phyloP scores from a whole-genome alignment of 2,797 vertebrate species.

The Melanotaenia maccullochi region DNA sequence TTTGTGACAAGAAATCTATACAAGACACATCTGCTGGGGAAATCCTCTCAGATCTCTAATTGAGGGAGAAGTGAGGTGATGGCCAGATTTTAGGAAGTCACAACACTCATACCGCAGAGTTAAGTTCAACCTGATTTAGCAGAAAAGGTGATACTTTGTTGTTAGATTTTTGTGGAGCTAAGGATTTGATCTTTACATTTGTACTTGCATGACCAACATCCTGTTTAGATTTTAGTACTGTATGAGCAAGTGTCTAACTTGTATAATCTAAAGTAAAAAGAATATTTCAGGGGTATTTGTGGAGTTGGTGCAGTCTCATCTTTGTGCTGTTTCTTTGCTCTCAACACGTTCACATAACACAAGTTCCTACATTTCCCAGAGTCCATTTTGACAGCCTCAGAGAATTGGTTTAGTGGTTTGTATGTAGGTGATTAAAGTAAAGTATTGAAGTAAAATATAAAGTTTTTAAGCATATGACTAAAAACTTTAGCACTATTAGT shows the following conservation, averaged over 20 bases:
- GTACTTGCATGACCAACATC: neutral
- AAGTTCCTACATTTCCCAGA: constrained; percentile 43
- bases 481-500: too few species aligned
- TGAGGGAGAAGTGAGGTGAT: constrained; percentile 34
- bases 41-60: constrained; percentile 67
- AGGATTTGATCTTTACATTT: constrained; percentile 23
- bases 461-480: too few species aligned
- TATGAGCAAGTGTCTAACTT: neutral
- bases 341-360: constrained; percentile 3
- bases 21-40: constrained; percentile 66
- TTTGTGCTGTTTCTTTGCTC: constrained; percentile 1
- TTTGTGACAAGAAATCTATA: constrained; percentile 79
- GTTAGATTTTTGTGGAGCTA: neutral
- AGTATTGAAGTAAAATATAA: too few species aligned
- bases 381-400: constrained; percentile 15
- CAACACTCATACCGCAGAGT: constrained; percentile 10
- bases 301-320: neutral
- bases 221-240: neutral
- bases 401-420: too few species aligned
- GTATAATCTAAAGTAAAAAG: neutral
- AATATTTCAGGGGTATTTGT: neutral
- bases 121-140: constrained; percentile 42
- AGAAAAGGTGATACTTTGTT: constrained; percentile 17
- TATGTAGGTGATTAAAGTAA: too few species aligned
- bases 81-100: constrained; percentile 34